Conservation (phyloP, 2,888 invertebrate species). For the Trypoxylon attenuatum region DNA sequence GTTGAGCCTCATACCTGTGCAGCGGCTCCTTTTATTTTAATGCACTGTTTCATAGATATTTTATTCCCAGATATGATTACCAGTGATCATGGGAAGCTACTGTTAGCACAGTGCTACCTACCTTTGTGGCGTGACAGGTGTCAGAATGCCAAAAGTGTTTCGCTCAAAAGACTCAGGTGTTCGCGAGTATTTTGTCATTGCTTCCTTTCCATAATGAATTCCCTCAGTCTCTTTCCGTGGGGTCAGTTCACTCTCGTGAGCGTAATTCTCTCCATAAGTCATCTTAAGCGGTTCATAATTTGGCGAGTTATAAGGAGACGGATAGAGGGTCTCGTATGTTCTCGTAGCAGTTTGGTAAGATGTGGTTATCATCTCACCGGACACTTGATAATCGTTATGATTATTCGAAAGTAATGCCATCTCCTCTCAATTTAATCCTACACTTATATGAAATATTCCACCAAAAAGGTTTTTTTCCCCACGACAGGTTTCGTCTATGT, state of each 20-base stretch:
- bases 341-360: conserved; percentile 49
- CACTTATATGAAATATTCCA: background rate
- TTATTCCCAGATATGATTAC: background rate
- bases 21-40: background rate
- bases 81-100: conserved; percentile 12
- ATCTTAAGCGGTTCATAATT: conserved; percentile 58
- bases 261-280: conserved; percentile 56
- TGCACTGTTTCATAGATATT: background rate
- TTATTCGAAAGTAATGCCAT: conserved; percentile 70
- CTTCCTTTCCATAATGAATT: conserved; percentile 45
- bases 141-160: conserved; percentile 62
- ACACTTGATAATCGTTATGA: conserved; percentile 58
- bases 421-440: background rate
- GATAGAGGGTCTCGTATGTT: conserved; percentile 61
- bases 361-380: conserved; percentile 60
- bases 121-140: conserved; percentile 68
- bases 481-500: no score
- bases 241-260: conserved; percentile 57
- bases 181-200: conserved; percentile 54
- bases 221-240: conserved; percentile 54
- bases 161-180: conserved; percentile 66
- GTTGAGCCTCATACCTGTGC: conserved; percentile 59
- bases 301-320: conserved; percentile 68
- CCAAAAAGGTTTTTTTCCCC: no score
- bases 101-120: no score